Evolutionary conservation across 2,888 invertebrate genomes (phyloP).

Genomic region (Eurytoma adleriae): DNA sequence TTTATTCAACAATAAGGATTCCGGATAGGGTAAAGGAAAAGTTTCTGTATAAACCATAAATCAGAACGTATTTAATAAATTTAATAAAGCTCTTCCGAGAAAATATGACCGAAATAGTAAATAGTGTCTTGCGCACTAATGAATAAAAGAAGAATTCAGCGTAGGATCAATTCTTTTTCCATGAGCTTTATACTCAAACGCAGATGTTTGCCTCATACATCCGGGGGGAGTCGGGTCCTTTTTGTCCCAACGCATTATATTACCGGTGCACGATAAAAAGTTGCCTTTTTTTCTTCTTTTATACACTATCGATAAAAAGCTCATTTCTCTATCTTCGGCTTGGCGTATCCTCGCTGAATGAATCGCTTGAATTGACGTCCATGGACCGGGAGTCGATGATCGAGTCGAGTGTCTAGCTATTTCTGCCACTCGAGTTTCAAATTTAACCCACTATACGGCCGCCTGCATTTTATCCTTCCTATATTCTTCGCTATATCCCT

Average conservation of each 20-base stretch:
- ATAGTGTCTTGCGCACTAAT: not conserved
- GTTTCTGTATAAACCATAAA: too few relatives aligned
- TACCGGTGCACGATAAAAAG: slow-evolving; percentile 35
- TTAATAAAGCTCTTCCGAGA: too few relatives aligned
- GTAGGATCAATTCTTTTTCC: slow-evolving; percentile 38
- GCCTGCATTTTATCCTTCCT: slow-evolving; percentile 12
- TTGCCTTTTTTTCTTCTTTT: slow-evolving; percentile 30
- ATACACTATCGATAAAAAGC: slow-evolving; percentile 50
- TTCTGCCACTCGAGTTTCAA: slow-evolving; percentile 52
- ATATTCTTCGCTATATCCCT: not conserved
- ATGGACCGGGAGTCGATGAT: slow-evolving; percentile 23
- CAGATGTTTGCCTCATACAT: slow-evolving; percentile 45
- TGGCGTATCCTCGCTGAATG: slow-evolving; percentile 23
- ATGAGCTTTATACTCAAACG: slow-evolving; percentile 42
- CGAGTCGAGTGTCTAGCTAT: slow-evolving; percentile 49
- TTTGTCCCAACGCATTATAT: slow-evolving; percentile 45
- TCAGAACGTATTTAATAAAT: too few relatives aligned
- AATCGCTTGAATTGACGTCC: slow-evolving; percentile 6
- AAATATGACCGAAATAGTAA: too few relatives aligned
- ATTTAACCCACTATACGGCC: slow-evolving; percentile 36
- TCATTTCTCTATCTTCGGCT: slow-evolving; percentile 45
- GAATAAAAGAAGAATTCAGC: slow-evolving; percentile 6
- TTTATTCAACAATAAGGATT: too few relatives aligned
- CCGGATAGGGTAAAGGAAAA: too few relatives aligned
- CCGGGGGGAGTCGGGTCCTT: slow-evolving; percentile 3